phyloP scores from a whole-genome alignment of 2,113 vertebrate genomes.

The Microcebus murinus region DNA sequence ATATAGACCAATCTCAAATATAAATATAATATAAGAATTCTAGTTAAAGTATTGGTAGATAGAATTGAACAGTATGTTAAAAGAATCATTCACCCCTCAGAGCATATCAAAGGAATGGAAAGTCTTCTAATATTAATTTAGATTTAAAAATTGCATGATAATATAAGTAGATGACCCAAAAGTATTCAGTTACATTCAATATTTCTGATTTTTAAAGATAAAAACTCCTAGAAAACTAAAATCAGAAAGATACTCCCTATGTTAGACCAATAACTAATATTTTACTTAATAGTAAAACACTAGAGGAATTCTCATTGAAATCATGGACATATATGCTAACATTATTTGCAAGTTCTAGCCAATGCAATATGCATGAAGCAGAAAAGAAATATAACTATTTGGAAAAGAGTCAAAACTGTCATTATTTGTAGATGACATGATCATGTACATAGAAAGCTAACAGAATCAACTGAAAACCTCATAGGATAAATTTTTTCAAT shows the following conservation, averaged over 20 bases:
- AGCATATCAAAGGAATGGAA: not conserved
- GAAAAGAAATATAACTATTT: constrained; percentile 32
- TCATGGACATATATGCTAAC: not conserved
- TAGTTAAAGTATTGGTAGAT: not conserved
- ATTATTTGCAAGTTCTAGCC: not conserved
- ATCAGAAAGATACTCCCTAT: not conserved
- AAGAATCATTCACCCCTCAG: not conserved
- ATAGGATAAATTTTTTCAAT: not conserved
- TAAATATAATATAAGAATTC: not conserved
- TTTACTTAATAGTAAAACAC: not conserved
- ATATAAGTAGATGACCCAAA: not conserved
- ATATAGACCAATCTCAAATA: not conserved
- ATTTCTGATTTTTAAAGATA: constrained; percentile 36
- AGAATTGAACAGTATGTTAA: not conserved
- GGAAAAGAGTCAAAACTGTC: not conserved
- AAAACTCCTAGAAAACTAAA: not conserved
- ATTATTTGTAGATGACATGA: not conserved
- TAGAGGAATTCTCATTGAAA: constrained; percentile 1
- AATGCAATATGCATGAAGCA: not conserved
- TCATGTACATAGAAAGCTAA: not conserved
- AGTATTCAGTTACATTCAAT: not conserved
- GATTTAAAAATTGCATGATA: not conserved
- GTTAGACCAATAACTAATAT: not conserved
- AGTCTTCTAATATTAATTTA: constrained; percentile 15
- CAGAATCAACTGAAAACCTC: constrained; percentile 15